Evolutionary conservation across 1,140 invertebrate genomes (phyloP).

Genomic region (Copidosoma floridanum): DNA sequence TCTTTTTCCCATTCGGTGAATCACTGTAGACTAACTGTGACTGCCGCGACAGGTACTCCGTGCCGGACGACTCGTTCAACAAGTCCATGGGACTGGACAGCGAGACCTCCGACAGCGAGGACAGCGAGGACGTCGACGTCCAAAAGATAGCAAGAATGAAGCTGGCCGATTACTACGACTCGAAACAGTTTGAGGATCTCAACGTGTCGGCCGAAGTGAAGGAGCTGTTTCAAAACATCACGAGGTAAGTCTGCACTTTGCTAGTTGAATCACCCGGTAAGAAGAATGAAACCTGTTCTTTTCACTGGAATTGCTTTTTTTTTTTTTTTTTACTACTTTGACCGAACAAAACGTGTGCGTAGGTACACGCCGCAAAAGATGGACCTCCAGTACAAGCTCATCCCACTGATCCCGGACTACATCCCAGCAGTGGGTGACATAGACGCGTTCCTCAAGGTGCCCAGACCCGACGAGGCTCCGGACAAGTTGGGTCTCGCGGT

Average conservation of each 20-base stretch:
- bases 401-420: slow-evolving; percentile 94
- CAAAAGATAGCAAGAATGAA: slow-evolving; percentile 51
- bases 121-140: slow-evolving; percentile 49
- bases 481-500: slow-evolving; percentile 80
- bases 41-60: slow-evolving; percentile 22
- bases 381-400: slow-evolving; percentile 85
- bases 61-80: slow-evolving; percentile 32
- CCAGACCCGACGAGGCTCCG: slow-evolving; percentile 72
- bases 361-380: slow-evolving; percentile 92
- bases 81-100: slow-evolving; percentile 44
- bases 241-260: slow-evolving; percentile 64
- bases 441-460: slow-evolving; percentile 95
- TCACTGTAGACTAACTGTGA: no score
- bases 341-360: not conserved
- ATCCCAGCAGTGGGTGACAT: slow-evolving; percentile 98
- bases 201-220: slow-evolving; percentile 82
- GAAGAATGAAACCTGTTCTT: no score
- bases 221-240: slow-evolving; percentile 91
- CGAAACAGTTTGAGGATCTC: slow-evolving; percentile 81
- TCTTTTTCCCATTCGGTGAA: no score
- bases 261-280: no score
- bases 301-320: no score
- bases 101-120: slow-evolving; percentile 48
- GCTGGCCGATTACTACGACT: slow-evolving; percentile 71
- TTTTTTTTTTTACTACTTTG: no score